phyloP scores from a whole-genome alignment of 2,113 vertebrate species.

The Cyprinodon tularosa region DNA sequence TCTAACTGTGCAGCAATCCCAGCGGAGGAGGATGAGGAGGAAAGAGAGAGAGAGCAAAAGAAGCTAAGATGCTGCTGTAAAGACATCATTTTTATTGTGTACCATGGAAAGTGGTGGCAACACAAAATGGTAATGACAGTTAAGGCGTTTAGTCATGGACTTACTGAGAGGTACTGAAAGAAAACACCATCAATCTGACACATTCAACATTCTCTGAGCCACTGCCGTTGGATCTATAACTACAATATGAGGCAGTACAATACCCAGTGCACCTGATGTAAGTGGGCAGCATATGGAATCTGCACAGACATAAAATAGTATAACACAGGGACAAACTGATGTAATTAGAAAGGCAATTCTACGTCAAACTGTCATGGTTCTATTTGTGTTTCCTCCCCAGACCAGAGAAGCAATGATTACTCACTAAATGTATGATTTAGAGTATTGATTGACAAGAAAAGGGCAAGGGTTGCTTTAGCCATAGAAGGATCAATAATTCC shows the following conservation, averaged over 20 bases:
- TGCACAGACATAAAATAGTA: not conserved
- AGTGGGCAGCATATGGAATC: not conserved
- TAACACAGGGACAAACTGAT: not conserved
- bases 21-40: slow-evolving; percentile 41
- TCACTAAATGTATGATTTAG: slow-evolving; percentile 31
- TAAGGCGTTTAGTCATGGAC: slow-evolving; percentile 68
- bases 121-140: slow-evolving; percentile 72
- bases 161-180: slow-evolving; percentile 43
- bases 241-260: slow-evolving; percentile 6
- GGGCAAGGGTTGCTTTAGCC: slow-evolving; percentile 38
- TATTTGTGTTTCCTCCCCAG: slow-evolving; percentile 15
- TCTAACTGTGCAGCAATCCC: slow-evolving; percentile 46
- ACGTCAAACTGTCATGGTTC: slow-evolving; percentile 4
- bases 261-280: slow-evolving; percentile 7
- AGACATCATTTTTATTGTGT: slow-evolving; percentile 65
- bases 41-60: slow-evolving; percentile 20
- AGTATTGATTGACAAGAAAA: slow-evolving; percentile 25
- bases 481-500: slow-evolving; percentile 24
- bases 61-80: slow-evolving; percentile 39
- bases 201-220: slow-evolving; percentile 23
- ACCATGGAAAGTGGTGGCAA: slow-evolving; percentile 56
- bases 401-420: slow-evolving; percentile 17
- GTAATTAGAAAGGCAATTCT: slow-evolving; percentile 4
- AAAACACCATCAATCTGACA: slow-evolving; percentile 41
- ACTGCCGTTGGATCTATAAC: slow-evolving; percentile 10